Evolutionary conservation across 2,888 invertebrate genomes (phyloP).

Genomic region (Rhamnusium bicolor): DNA sequence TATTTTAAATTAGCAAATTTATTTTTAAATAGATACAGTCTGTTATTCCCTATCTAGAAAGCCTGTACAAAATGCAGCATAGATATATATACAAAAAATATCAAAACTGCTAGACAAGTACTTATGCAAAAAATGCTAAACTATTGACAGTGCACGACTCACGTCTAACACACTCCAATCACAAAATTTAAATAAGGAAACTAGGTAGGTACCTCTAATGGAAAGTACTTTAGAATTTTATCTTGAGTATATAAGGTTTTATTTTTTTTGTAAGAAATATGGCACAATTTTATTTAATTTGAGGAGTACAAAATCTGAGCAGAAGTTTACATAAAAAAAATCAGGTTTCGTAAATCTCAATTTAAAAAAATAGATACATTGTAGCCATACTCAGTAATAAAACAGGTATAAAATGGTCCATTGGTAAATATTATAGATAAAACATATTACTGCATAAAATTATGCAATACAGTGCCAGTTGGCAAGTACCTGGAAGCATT

Average conservation of each 20-base stretch:
- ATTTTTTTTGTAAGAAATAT: slow-evolving; percentile 46
- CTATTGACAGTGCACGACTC: slow-evolving; percentile 59
- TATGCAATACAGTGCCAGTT: no score
- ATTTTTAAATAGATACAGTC: slow-evolving; percentile 70
- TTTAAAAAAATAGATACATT: slow-evolving; percentile 30
- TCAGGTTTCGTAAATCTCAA: slow-evolving; percentile 34
- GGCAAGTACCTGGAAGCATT: no score
- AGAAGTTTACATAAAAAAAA: slow-evolving; percentile 12
- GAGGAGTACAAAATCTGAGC: slow-evolving; percentile 37
- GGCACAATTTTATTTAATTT: slow-evolving; percentile 47
- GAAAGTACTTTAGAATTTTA: slow-evolving; percentile 56
- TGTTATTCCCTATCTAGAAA: slow-evolving; percentile 68
- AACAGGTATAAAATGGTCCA: slow-evolving; percentile 26
- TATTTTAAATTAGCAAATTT: slow-evolving; percentile 68
- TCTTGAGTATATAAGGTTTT: slow-evolving; percentile 44
- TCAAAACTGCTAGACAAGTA: slow-evolving; percentile 61
- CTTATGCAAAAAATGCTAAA: slow-evolving; percentile 56
- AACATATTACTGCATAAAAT: not conserved
- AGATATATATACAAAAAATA: slow-evolving; percentile 64
- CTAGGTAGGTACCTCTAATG: slow-evolving; percentile 46
- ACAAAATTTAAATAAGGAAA: slow-evolving; percentile 50
- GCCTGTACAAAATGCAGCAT: slow-evolving; percentile 69
- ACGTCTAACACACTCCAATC: slow-evolving; percentile 55
- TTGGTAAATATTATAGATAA: not conserved
- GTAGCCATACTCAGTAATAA: not conserved